These are phyloP conservation scores for Eupeodes luniger DNA, from an alignment of 2,888 invertebrate species.

Conservation along the genomic window DNA sequence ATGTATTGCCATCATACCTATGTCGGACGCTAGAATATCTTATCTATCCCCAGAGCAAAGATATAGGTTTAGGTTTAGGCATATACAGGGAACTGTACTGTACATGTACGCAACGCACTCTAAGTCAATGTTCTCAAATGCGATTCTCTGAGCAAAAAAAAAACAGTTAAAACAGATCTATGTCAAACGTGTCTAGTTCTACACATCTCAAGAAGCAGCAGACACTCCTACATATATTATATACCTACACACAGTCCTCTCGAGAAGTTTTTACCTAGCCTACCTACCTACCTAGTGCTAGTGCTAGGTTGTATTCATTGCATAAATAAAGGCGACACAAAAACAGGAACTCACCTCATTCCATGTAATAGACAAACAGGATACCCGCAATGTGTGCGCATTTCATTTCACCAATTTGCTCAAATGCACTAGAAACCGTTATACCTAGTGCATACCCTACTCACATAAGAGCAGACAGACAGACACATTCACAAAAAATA, in stretches of 20 bases:
- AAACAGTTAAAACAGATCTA: background rate
- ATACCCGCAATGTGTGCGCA: slow-evolving; percentile 37
- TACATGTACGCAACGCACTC: background rate
- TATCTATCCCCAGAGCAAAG: too few species aligned
- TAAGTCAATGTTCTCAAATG: background rate
- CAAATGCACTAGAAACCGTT: slow-evolving; percentile 39
- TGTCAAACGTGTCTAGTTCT: slow-evolving; percentile 33
- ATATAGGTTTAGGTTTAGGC: too few species aligned
- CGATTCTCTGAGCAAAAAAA: background rate
- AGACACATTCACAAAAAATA: slow-evolving; percentile 8
- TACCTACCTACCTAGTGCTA: background rate
- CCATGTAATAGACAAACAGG: slow-evolving; percentile 48
- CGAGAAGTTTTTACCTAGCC: background rate
- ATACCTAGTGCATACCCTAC: background rate
- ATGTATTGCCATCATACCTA: too few species aligned
- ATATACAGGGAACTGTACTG: too few species aligned
- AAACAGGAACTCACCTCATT: slow-evolving; percentile 57
- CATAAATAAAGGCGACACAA: slow-evolving; percentile 21
- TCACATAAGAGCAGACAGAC: slow-evolving; percentile 13
- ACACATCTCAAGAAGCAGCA: slow-evolving; percentile 6
- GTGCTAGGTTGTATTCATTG: background rate
- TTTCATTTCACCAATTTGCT: slow-evolving; percentile 59
- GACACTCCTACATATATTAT: slow-evolving; percentile 4
- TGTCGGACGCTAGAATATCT: too few species aligned
- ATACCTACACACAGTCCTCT: background rate